phyloP scores from a whole-genome alignment of 2,888 invertebrate genomes.

The Hydriomena furcata region DNA sequence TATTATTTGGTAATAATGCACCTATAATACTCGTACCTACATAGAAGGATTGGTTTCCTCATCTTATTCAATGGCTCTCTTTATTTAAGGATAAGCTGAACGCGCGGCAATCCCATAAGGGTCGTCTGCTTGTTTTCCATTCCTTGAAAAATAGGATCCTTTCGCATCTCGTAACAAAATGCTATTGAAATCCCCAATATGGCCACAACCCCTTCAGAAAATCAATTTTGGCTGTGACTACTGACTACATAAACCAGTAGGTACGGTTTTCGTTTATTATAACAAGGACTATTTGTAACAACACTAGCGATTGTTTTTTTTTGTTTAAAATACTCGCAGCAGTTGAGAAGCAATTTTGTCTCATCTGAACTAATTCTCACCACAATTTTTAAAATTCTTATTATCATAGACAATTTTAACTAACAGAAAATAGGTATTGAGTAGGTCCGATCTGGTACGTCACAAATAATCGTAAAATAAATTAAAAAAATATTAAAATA shows the following conservation, averaged over 20 bases:
- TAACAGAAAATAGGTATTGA: too few species aligned
- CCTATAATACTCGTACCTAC: too few species aligned
- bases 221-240: conserved; percentile 14
- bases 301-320: background rate
- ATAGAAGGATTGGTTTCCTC: background rate
- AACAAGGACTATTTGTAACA: conserved; percentile 6
- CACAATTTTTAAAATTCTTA: too few species aligned
- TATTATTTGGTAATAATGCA: too few species aligned
- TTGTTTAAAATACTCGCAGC: too few species aligned
- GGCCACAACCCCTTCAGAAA: conserved; percentile 13
- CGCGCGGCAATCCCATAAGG: conserved; percentile 11
- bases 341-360: too few species aligned
- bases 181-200: conserved; percentile 14
- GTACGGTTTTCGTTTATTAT: conserved; percentile 5
- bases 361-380: too few species aligned
- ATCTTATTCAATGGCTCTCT: background rate
- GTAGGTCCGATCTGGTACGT: too few species aligned
- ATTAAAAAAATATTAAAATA: too few species aligned
- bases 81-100: conserved; percentile 9
- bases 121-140: conserved; percentile 22
- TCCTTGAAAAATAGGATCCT: conserved; percentile 11
- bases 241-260: conserved; percentile 1
- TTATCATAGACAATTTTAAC: too few species aligned
- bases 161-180: conserved; percentile 6
- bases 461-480: too few species aligned